phyloP scores from a whole-genome alignment of 1,140 invertebrate genomes.

The Bombus confusus region DNA sequence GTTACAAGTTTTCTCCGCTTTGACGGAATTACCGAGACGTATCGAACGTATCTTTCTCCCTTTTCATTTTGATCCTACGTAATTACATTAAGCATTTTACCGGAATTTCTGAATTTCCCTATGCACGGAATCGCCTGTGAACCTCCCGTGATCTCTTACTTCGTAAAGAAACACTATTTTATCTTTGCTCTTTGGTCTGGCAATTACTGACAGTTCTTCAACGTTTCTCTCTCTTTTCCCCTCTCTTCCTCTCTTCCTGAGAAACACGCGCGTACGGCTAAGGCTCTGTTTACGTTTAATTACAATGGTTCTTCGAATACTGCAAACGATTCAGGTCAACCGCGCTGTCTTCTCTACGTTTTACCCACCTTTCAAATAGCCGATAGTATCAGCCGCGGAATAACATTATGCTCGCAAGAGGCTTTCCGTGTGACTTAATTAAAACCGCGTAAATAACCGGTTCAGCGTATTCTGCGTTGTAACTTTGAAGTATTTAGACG shows the following conservation, averaged over 20 bases:
- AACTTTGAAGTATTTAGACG: neutral
- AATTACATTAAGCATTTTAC: slow-evolving; percentile 10
- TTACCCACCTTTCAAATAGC: neutral
- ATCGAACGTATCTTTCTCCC: neutral
- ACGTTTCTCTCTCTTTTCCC: too few species aligned
- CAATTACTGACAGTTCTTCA: neutral
- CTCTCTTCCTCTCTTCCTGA: neutral
- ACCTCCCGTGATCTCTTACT: neutral
- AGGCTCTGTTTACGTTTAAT: slow-evolving; percentile 50
- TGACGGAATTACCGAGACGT: neutral
- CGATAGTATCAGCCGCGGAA: slow-evolving; percentile 27
- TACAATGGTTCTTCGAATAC: slow-evolving; percentile 33
- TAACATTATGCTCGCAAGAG: slow-evolving; percentile 7
- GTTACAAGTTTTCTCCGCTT: neutral
- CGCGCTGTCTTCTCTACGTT: slow-evolving; percentile 1
- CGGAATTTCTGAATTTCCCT: too few species aligned
- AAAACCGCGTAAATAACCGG: slow-evolving; percentile 32
- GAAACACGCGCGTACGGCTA: too few species aligned
- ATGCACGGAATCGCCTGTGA: neutral
- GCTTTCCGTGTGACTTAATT: slow-evolving; percentile 44
- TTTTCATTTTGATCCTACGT: neutral
- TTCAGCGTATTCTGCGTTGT: too few species aligned
- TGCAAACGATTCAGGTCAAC: slow-evolving; percentile 12
- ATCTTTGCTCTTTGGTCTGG: neutral
- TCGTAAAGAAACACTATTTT: neutral